Evolutionary conservation across 2,888 invertebrate species (phyloP).

Genomic region (Cryptocephalus moraei): DNA sequence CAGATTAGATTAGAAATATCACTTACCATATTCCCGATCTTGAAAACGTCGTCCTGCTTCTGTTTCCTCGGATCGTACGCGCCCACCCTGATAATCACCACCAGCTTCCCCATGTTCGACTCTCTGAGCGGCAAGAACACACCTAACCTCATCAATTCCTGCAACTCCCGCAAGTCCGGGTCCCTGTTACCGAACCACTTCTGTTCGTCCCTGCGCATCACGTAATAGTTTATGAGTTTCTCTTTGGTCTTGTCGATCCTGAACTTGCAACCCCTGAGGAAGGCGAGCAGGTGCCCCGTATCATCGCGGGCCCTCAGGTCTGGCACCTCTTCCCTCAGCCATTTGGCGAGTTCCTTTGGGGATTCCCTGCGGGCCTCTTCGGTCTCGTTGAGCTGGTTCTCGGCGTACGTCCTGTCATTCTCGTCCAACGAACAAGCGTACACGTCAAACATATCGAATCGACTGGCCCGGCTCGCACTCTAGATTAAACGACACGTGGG

Average conservation of each 20-base stretch:
- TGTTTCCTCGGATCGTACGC: constrained; percentile 49
- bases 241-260: constrained; percentile 45
- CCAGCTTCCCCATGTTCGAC: constrained; percentile 23
- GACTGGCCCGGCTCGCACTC: too few species aligned
- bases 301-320: constrained; percentile 38
- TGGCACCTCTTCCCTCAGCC: constrained; percentile 38
- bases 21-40: constrained; percentile 49
- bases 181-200: constrained; percentile 55
- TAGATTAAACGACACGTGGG: too few species aligned
- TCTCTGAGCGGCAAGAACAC: constrained; percentile 47
- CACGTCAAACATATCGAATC: too few species aligned
- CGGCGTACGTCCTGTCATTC: too few species aligned
- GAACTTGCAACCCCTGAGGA: constrained; percentile 52
- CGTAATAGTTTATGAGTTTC: constrained; percentile 48
- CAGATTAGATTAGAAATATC: too few species aligned
- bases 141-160: constrained; percentile 45
- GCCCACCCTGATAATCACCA: constrained; percentile 49
- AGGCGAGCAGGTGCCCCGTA: constrained; percentile 43
- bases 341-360: constrained; percentile 13
- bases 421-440: too few species aligned
- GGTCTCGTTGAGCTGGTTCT: too few species aligned
- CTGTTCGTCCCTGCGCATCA: constrained; percentile 42
- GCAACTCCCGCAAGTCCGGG: constrained; percentile 45
- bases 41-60: constrained; percentile 49
- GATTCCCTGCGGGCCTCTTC: too few species aligned